Conservation (phyloP, 2,113 vertebrate species). For the Leptocoma aspasia region DNA sequence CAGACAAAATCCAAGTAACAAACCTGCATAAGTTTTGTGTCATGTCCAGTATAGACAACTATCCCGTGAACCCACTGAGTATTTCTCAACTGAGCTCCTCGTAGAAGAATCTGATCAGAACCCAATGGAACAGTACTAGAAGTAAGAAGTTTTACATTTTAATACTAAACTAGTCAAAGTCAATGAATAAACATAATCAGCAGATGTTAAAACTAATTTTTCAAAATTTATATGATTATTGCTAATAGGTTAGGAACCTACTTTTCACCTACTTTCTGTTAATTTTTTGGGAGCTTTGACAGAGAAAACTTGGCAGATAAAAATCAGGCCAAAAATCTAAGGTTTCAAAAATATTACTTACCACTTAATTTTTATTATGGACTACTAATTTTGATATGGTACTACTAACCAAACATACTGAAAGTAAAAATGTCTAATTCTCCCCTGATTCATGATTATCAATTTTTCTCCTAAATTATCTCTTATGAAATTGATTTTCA, state of each 20-base stretch:
- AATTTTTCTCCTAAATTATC: neutral
- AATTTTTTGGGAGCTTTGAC: neutral
- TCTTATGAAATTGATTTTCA: neutral
- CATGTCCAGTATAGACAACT: constrained; percentile 97
- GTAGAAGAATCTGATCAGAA: constrained; percentile 94
- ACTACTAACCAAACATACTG: neutral
- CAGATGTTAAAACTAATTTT: neutral
- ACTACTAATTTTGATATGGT: neutral
- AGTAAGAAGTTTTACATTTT: neutral
- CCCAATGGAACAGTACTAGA: constrained; percentile 88
- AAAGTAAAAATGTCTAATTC: neutral
- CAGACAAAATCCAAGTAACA: neutral
- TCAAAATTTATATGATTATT: neutral
- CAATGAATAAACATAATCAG: neutral
- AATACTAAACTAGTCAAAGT: neutral
- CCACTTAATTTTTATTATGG: neutral
- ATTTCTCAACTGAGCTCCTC: constrained; percentile 96
- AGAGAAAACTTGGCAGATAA: neutral
- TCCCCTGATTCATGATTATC: neutral
- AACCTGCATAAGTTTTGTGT: constrained; percentile 99
- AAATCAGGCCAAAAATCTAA: neutral
- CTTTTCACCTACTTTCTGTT: neutral
- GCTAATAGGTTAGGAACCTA: neutral
- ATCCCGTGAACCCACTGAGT: constrained; percentile 97
- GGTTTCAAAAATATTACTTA: neutral